Evolutionary conservation across 2,113 vertebrate genomes (phyloP).

Genomic region (Pelusios castaneus): DNA sequence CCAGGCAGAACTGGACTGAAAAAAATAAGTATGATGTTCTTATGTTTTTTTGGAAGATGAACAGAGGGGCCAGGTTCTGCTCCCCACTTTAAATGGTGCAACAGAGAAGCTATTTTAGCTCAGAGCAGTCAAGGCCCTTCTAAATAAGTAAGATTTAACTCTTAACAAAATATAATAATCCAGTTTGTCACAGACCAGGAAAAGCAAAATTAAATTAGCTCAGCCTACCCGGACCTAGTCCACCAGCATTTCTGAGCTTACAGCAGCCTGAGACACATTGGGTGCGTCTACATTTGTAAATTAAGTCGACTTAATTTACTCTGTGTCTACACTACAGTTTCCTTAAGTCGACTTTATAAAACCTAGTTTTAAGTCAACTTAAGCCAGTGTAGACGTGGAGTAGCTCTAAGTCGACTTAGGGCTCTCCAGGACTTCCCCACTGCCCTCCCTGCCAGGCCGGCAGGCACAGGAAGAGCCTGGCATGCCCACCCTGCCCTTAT

Average conservation of each 20-base stretch:
- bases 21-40: neutral
- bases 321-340: no score
- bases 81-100: neutral
- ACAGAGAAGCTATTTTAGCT: fast-evolving
- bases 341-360: no score
- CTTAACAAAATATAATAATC: neutral
- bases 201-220: neutral
- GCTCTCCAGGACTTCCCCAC: no score
- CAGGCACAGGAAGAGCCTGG: no score
- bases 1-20: fast-evolving
- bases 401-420: no score
- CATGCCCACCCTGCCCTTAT: no score
- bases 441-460: no score
- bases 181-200: neutral
- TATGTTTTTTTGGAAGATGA: neutral
- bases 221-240: neutral
- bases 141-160: neutral
- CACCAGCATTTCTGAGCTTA: neutral
- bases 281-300: no score
- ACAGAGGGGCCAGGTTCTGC: neutral
- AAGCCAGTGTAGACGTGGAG: no score
- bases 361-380: no score
- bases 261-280: neutral
- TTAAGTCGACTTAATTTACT: no score
- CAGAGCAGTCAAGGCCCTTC: neutral